phyloP scores from a whole-genome alignment of 2,797 vertebrate genomes.

The Argyrosomus regius region DNA sequence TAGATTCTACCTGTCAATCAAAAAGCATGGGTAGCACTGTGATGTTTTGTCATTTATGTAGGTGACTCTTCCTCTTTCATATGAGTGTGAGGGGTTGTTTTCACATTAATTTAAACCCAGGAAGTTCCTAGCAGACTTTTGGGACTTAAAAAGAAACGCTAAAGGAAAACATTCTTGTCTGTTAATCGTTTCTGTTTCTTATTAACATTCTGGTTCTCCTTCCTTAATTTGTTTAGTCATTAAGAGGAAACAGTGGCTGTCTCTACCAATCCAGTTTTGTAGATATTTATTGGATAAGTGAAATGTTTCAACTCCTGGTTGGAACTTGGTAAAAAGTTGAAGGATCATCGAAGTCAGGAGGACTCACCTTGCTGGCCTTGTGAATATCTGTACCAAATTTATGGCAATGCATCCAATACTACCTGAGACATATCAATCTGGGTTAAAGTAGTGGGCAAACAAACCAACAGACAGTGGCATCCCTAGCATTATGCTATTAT shows the following conservation, averaged over 20 bases:
- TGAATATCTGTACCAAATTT: neutral
- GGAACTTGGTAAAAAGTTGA: neutral
- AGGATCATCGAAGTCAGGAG: neutral
- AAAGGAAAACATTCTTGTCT: neutral
- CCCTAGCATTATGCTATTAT: neutral
- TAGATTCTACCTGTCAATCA: neutral
- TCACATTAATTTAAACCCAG: no score
- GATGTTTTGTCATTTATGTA: neutral
- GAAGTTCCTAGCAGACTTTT: no score
- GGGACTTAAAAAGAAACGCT: no score
- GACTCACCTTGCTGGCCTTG: fast-evolving
- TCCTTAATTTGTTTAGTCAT: neutral
- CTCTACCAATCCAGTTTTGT: neutral
- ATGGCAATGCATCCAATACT: neutral
- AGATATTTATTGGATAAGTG: neutral
- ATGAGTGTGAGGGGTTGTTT: neutral
- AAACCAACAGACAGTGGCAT: neutral
- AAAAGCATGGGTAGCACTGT: neutral
- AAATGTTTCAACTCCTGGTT: neutral
- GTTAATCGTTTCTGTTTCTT: neutral
- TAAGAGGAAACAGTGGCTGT: neutral
- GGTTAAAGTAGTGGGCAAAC: neutral
- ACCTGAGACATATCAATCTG: neutral
- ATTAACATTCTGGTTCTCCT: neutral
- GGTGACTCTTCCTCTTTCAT: neutral